Evolutionary conservation across 2,888 invertebrate species (phyloP), one percentile per base, ranked within the genome.

Genomic region (Byasa hedistus): DNA sequence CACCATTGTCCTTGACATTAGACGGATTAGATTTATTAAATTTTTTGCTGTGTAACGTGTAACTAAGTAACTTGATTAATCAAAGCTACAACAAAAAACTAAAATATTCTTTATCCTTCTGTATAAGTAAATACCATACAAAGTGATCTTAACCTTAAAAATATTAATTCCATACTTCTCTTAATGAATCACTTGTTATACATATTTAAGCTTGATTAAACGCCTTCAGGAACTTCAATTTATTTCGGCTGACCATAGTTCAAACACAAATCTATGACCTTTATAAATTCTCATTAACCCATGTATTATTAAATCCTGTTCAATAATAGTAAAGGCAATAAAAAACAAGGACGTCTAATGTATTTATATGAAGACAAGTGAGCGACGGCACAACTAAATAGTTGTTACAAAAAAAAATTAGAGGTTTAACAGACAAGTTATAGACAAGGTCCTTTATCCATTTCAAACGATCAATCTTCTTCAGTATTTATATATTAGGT

Each of bases 1-100:
- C 48, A 19, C n/a, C 48, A 48, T 48, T 48, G n/a, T n/a, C 48
- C 48, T 48, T 48, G 48, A 48, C 48, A 48, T 48, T 48, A 48
- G 48, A 48, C n/a, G 48, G n/a, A 48, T 48, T 48, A 48, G 19
- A 48, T 48, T 48, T n/a, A 48, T 48, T 48, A n/a, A n/a, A 8
- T 48, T 27, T 27, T 27, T 27, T 27, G 5, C 27, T n/a, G n/a
- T n/a, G n/a, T n/a, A n/a, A n/a, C n/a, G n/a, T n/a, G n/a, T 44
- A 15, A 4, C 2, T 10, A 15, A 19, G n/a, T 48, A 48, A 48
- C n/a, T n/a, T 48, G 48, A 48, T 48, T n/a, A 48, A n/a, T 7
- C n/a, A 5, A 48, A 48, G n/a, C n/a, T 48, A n/a, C 5, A 48
- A n/a, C 5, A 48, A 48, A 48, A n/a, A 48, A 48, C 19, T 44